Percentiles rank a stretch among this genome's conserved stretches.
These are phyloP conservation scores for Potamilus streckersoni DNA, from an alignment of 1,140 invertebrate genomes.

Conservation along the genomic window DNA sequence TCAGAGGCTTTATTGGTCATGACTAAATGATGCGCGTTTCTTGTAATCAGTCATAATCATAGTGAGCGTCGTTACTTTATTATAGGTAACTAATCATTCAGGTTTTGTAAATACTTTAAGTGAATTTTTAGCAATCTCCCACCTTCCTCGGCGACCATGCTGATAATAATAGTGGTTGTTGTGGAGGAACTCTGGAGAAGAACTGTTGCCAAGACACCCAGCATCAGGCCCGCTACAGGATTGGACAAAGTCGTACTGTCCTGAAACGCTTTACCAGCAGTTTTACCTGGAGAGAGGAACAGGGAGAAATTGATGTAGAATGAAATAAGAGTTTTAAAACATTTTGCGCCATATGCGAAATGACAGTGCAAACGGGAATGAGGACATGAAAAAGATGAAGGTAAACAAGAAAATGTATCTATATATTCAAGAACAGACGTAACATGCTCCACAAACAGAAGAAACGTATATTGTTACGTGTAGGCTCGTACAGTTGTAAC, in stretches of 20 bases:
- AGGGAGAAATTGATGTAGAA: too few species aligned
- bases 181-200: slow-evolving; percentile 76
- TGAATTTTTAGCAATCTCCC: slow-evolving; percentile 61
- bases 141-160: slow-evolving; percentile 72
- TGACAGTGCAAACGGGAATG: neutral
- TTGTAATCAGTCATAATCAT: neutral
- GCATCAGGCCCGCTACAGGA: slow-evolving; percentile 73
- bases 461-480: too few species aligned
- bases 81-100: neutral
- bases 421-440: too few species aligned
- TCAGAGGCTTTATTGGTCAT: too few species aligned
- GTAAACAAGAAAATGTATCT: neutral
- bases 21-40: neutral
- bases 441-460: too few species aligned
- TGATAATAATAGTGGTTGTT: slow-evolving; percentile 74
- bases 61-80: neutral
- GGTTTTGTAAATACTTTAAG: neutral
- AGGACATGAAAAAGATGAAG: neutral
- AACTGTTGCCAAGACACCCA: slow-evolving; percentile 75
- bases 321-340: neutral
- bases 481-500: too few species aligned
- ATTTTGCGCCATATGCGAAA: neutral
- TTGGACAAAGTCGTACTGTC: slow-evolving; percentile 71
- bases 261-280: slow-evolving; percentile 68
- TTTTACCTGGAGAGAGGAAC: slow-evolving; percentile 29